Conservation (phyloP, 2,888 invertebrate species). For the Stenodera caucasica region DNA sequence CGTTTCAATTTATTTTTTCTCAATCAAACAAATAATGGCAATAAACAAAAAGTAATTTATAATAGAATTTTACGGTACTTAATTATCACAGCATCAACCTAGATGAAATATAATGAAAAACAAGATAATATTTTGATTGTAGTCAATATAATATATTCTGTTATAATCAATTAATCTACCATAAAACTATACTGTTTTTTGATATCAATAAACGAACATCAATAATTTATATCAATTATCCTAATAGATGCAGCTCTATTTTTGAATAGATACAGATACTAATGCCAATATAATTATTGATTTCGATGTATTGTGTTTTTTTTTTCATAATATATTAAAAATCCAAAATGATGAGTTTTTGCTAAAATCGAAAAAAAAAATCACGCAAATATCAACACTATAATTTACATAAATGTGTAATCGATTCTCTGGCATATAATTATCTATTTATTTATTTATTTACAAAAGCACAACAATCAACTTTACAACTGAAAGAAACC, state of each 20-base stretch:
- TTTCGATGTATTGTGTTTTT: neutral
- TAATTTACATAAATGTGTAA: neutral
- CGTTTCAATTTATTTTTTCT: neutral
- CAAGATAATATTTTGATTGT: constrained; percentile 28
- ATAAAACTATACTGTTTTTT: constrained; percentile 16
- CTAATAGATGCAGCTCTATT: neutral
- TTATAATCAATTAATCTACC: constrained; percentile 12
- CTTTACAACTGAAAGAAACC: constrained; percentile 1
- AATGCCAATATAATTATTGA: neutral
- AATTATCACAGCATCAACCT: constrained; percentile 33
- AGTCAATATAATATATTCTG: constrained; percentile 27
- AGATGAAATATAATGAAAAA: constrained; percentile 24
- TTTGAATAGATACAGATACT: neutral
- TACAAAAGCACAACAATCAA: neutral
- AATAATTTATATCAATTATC: neutral
- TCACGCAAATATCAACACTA: too few species aligned
- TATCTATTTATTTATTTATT: too few species aligned
- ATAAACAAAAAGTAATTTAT: constrained; percentile 9
- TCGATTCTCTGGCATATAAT: too few species aligned
- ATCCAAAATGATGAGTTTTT: too few species aligned
- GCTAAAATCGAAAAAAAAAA: too few species aligned
- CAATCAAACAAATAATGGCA: neutral
- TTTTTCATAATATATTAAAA: too few species aligned
- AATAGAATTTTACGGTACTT: constrained; percentile 21
- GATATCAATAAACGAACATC: neutral